Base-by-base conservation (phyloP, 23 tunicate species). In the Phallusia fumigata region DNA sequence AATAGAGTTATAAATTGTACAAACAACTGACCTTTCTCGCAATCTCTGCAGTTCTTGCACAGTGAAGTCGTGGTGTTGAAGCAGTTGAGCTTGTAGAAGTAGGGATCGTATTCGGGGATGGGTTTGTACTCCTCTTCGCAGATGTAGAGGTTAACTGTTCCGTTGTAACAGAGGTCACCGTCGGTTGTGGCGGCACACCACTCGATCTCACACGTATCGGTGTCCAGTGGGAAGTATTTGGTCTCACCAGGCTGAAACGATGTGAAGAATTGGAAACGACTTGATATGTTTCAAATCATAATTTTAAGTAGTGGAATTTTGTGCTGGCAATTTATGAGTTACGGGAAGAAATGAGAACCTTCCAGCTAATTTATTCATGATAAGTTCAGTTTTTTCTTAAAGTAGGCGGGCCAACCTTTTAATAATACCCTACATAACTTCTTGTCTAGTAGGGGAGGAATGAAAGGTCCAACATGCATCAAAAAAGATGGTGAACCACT, bases 11-110 rank as follows among this genome's bases (percentile, higher is more conserved):
- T 15, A 26, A 76, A 33, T 13, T 18, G 0, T 11, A 0, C 0
- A 58, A 40, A 40, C 30, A 64, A 72, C 75, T 50, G 44, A 87
- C 90, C 81, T 18, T 52, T 69, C 10, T 51, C 52, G 76, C 90
- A 87, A 50, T 87, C 85, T 19, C 90, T 33, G 85, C 90, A 87
- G 81, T 87, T 87, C n/a, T 76, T 87, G 75, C 90, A 87, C 11
- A 30, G 30, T 30, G 90, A 80, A 16, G 80, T 87, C 6, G 90
- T 87, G 22, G 85, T 74, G 72, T 87, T 87, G 64, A 35, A 13
- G 64, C 90, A 87, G 2, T 73, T 80, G 22, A 75, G 76, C 19
- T 34, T 53, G 80, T 87, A 81, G 81, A 73, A 87, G 35, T 76
- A 32, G 12, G 79, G 80, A 52, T 87, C 90, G 35, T 74, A 75